Evolutionary conservation across 2,113 vertebrate genomes (phyloP), one percentile per base, ranked within the genome.

Genomic region (Prolemur simus): DNA sequence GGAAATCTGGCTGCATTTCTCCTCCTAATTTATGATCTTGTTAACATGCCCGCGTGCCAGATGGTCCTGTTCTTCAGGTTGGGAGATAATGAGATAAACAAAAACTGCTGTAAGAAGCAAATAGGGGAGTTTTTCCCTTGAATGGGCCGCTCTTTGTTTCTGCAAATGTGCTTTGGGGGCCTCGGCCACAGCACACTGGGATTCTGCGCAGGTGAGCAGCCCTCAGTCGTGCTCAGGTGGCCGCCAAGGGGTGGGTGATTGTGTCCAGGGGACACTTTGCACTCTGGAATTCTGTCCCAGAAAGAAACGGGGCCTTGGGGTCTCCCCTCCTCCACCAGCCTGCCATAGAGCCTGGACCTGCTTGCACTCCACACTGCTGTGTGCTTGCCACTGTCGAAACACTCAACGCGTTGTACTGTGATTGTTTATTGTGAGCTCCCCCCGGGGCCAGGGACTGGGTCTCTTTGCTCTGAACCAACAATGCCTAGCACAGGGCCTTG

Each of bases 31-130:
- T 98, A 97, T 98, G 98, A 97, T 98, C 97, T 78, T 98, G 98
- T 98, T 98, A 98, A 98, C 98, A 98, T 98, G 98, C 97, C 97
- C 96, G 98, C 97, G 96, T 97, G 97, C 98, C 98, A 98, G 98
- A 99, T 98, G 98, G 98, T 97, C 98, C 98, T 98, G 98, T 98
- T 98, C 98, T 98, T 98, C 98, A 98, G 98, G 98, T 98, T 96
- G 96, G 97, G 92, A 98, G 97, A 97, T 98, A 98, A 98, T 98
- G 98, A 93, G 98, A 97, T 98, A 98, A 98, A 98, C 93, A 92
- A 68, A 98, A 98, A 97, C 91, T 98, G 97, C 97, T 96, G 95
- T 96, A 94, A 97, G 95, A 93, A 98, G 97, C 96, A 96, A 83
- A 97, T 84, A 73, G 92, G 80, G 81, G 68, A 85, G 83, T 86